phyloP scores from a whole-genome alignment of 64 coral and sea anemone species.

The Dendronephthya gigantea region DNA sequence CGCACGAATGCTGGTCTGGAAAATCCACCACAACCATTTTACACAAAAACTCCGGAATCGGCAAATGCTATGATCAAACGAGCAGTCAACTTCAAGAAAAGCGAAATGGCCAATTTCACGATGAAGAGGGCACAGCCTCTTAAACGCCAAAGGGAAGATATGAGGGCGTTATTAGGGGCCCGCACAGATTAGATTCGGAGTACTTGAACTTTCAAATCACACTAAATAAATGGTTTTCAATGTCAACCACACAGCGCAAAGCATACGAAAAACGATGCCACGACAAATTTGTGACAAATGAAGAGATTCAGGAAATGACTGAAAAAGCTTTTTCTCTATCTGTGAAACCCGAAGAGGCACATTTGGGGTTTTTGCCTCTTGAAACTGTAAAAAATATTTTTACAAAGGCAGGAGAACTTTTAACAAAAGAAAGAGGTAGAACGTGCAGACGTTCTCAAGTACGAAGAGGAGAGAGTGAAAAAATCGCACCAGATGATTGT shows the following conservation, averaged over 20 bases:
- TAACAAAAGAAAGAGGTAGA: too few species aligned
- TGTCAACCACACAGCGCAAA: constrained; percentile 16
- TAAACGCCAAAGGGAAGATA: constrained; percentile 31
- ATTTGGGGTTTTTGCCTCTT: background rate
- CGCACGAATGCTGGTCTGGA: constrained; percentile 37
- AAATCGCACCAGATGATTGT: too few species aligned
- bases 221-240: constrained; percentile 38
- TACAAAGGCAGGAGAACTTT: constrained; percentile 18
- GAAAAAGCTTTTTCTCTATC: background rate
- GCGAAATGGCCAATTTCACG: constrained; percentile 7
- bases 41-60: constrained; percentile 35
- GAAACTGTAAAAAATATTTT: constrained; percentile 18
- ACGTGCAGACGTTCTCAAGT: too few species aligned
- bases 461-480: too few species aligned
- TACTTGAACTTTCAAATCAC: constrained; percentile 14
- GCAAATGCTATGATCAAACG: constrained; percentile 43
- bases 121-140: too few species aligned
- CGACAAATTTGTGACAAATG: background rate
- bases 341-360: background rate
- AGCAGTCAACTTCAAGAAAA: constrained; percentile 31
- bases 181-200: constrained; percentile 5
- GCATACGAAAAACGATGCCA: constrained; percentile 13
- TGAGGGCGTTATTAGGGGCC: constrained; percentile 22
- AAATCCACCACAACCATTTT: constrained; percentile 31
- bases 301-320: background rate